Percentiles rank a stretch among this genome's conserved stretches.
Evolutionary conservation across 1,140 invertebrate species (phyloP).

Genomic region (Chymomyza costata): DNA sequence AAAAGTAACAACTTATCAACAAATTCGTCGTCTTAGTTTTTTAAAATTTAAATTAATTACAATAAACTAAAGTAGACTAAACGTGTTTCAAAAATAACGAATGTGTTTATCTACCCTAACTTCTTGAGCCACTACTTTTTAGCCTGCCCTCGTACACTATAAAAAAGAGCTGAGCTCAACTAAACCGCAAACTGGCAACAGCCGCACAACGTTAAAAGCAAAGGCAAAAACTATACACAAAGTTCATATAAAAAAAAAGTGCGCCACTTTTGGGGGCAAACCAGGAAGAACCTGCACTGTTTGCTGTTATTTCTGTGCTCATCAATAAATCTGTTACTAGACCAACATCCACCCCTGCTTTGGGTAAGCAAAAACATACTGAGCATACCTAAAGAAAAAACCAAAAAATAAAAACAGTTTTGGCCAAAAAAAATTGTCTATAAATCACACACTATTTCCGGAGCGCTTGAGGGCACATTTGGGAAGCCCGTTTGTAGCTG

Average conservation of each 20-base stretch:
- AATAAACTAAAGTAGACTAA: too few species aligned
- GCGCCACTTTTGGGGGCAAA: too few species aligned
- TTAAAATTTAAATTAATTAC: too few species aligned
- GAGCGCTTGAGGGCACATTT: constrained; percentile 39
- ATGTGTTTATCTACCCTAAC: too few species aligned
- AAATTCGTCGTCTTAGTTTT: too few species aligned
- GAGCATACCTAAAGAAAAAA: background rate
- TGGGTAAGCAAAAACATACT: background rate
- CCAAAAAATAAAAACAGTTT: background rate
- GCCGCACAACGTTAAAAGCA: constrained; percentile 25
- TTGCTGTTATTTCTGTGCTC: constrained; percentile 55
- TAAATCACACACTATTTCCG: constrained; percentile 62
- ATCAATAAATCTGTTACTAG: constrained; percentile 65
- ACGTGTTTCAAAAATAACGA: too few species aligned
- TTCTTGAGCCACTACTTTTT: too few species aligned
- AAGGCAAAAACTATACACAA: constrained; percentile 20
- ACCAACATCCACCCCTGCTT: too few species aligned
- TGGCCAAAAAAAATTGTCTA: constrained; percentile 32
- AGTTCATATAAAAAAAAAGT: constrained; percentile 6
- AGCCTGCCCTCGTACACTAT: too few species aligned
- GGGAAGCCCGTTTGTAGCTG: too few species aligned
- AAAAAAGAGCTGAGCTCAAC: constrained; percentile 24
- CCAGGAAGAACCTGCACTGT: too few species aligned
- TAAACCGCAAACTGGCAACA: constrained; percentile 41
- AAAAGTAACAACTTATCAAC: too few species aligned